Conservation (phyloP, 2,797 vertebrate species). For the Argentina silus region DNA sequence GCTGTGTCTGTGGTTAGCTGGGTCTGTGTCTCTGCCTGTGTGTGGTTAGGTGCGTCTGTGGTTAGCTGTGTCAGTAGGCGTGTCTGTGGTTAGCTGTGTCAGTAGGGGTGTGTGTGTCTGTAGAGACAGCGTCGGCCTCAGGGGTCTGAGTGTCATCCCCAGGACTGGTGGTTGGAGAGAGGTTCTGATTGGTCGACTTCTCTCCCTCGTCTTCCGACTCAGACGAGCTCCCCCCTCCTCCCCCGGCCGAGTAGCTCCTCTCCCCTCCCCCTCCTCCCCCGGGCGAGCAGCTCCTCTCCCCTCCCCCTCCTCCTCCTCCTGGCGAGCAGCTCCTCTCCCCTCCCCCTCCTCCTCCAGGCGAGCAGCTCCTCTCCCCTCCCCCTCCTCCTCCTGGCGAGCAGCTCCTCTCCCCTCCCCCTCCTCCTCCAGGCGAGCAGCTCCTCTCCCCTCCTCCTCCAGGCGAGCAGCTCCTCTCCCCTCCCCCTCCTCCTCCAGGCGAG, state of each 20-base stretch:
- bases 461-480: no score
- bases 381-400: no score
- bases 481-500: background rate
- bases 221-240: no score
- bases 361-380: no score
- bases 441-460: no score
- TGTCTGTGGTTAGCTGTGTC: background rate
- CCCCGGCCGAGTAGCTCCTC: background rate
- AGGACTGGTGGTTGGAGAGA: no score
- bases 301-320: no score
- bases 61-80: no score
- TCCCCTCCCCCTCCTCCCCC: constrained; percentile 18
- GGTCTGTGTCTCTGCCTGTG: background rate
- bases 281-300: no score
- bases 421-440: background rate
- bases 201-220: background rate
- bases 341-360: background rate
- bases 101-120: constrained; percentile 6
- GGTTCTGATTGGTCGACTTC: background rate
- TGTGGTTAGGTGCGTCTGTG: no score
- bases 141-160: constrained; percentile 3
- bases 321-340: no score
- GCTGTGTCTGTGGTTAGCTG: background rate
- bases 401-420: background rate
- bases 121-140: constrained; percentile 11